Conservation (phyloP, 1,140 invertebrate species). For the Meteorus sp. region DNA sequence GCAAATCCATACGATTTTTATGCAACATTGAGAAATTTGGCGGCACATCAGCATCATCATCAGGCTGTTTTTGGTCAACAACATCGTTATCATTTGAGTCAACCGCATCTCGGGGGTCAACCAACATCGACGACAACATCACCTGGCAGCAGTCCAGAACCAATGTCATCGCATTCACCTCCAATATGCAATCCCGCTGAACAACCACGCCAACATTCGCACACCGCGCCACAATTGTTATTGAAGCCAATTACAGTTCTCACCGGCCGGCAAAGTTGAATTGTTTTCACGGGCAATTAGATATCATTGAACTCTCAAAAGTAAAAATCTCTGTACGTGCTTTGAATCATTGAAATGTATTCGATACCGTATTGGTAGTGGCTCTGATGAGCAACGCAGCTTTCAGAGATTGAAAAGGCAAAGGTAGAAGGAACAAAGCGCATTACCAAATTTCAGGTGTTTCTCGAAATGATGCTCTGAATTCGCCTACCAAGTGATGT, state of each 20-base stretch:
- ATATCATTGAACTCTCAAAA: too few species aligned
- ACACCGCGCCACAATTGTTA: conserved; percentile 43
- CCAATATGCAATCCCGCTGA: conserved; percentile 44
- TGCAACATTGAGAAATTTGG: conserved; percentile 54
- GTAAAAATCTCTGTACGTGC: too few species aligned
- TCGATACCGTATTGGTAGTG: too few species aligned
- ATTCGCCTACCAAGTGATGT: conserved; percentile 15
- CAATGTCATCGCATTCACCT: conserved; percentile 48
- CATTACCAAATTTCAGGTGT: too few species aligned
- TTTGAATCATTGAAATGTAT: too few species aligned
- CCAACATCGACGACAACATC: conserved; percentile 54
- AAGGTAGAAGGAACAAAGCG: too few species aligned
- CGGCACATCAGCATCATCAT: conserved; percentile 46
- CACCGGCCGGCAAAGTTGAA: conserved; percentile 54
- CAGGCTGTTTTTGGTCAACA: conserved; percentile 48
- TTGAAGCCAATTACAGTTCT: conserved; percentile 55
- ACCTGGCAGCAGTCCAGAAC: conserved; percentile 61
- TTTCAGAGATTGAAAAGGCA: too few species aligned
- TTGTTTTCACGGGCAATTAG: background rate
- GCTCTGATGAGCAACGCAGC: too few species aligned
- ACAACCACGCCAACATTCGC: conserved; percentile 36
- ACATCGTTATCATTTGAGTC: conserved; percentile 43
- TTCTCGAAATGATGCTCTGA: too few species aligned
- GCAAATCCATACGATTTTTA: conserved; percentile 57
- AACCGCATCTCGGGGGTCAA: conserved; percentile 43